phyloP scores from a whole-genome alignment of 1,140 invertebrate genomes.

The Drosophila ironensis region DNA sequence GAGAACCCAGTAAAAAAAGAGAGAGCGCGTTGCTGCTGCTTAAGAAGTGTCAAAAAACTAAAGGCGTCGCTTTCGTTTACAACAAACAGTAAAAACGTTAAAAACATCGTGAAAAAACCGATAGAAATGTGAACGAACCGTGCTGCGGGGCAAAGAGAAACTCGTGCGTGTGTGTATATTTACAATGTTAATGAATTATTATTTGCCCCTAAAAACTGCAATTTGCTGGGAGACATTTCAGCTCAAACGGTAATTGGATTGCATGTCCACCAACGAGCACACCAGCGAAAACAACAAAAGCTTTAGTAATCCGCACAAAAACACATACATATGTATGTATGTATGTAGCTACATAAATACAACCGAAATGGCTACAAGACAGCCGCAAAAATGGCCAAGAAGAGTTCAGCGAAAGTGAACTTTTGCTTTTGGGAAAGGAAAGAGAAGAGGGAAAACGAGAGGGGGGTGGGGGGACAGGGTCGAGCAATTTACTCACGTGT shows the following conservation, averaged over 20 bases:
- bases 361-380: not conserved
- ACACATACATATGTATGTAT: no score
- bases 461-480: no score
- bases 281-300: constrained; percentile 15
- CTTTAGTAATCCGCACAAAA: no score
- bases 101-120: constrained; percentile 15
- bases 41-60: constrained; percentile 71
- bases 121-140: constrained; percentile 1
- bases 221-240: constrained; percentile 52
- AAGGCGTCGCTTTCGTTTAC: constrained; percentile 73
- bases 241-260: constrained; percentile 74
- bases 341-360: not conserved
- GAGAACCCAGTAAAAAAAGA: not conserved
- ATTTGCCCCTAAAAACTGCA: constrained; percentile 66
- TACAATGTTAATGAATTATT: constrained; percentile 75
- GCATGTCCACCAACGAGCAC: constrained; percentile 52
- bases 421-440: constrained; percentile 61
- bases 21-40: constrained; percentile 12
- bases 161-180: constrained; percentile 31
- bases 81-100: constrained; percentile 58
- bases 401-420: constrained; percentile 68
- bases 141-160: constrained; percentile 55
- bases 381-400: constrained; percentile 18
- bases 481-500: constrained; percentile 76
- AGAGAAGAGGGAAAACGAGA: constrained; percentile 1